Base-by-base conservation (phyloP, 2,797 vertebrate species). In the Coranthus polyacanthus region DNA sequence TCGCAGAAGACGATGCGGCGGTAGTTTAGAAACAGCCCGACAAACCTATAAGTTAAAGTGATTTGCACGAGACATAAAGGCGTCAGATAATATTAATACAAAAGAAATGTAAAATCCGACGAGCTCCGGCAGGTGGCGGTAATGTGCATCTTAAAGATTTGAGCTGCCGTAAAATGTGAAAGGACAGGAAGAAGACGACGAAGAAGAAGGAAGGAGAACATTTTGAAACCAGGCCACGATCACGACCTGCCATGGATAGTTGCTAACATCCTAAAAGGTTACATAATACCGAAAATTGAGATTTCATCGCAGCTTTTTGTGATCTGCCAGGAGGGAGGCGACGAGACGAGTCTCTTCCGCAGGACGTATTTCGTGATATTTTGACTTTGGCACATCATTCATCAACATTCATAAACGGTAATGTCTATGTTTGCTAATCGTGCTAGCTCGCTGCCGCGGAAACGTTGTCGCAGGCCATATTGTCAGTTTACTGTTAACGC, bases 401-500 rank as follows among this genome's bases (percentile, higher is more conserved):
- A n/a, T 86, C 75, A 38, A 47, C 81, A 17, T 37, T 61, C 70
- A 59, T 12, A 63, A 53, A 82, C 78, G 89, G 89, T 90, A 90
- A 85, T 46, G 76, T 77, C 74, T 63, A 62, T 83, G 88, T 88
- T 83, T 81, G 85, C 75, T 81, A 79, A 54, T 17, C 7, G n/a
- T 39, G 60, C 65, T 79, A 72, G 73, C 75, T 55, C 18, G 61
- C 61, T 71, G 47, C 70, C 67, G 82, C 76, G 72, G 79, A 84
- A 84, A 84, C 58, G 66, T 56, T 22, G 62, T 73, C 56, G 76
- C 56, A 58, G 44, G 70, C 77, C 79, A 64, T 85, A 3, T 86
- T 85, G 52, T 55, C 41, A 15, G 32, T 17, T 12, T 15, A 16
- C 49, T 12, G 49, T 43, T 16, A 58, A 26, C 36, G 44, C 29